phyloP scores from a whole-genome alignment of 2,113 vertebrate genomes.

The Hippolais icterina region DNA sequence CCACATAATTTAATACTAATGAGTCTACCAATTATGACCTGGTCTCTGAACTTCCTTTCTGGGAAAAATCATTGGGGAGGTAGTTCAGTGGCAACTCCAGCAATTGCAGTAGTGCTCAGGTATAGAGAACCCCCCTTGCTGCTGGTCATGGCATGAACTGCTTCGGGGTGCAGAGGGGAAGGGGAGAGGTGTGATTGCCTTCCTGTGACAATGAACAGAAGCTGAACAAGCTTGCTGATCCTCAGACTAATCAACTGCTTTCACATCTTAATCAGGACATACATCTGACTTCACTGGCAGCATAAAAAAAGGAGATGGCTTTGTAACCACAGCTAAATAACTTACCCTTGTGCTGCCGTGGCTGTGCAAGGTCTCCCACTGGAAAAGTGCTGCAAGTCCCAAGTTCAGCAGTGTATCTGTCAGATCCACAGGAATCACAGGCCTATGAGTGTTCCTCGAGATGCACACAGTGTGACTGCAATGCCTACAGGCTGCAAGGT shows the following conservation, averaged over 20 bases:
- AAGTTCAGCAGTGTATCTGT: not conserved
- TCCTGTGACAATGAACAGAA: not conserved
- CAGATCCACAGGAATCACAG: not conserved
- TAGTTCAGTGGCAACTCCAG: constrained; percentile 12
- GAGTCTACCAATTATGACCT: constrained; percentile 63
- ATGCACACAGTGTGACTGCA: not conserved
- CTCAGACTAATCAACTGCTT: not conserved
- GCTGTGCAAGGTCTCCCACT: not conserved
- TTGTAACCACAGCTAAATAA: not conserved
- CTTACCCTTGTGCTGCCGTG: not conserved
- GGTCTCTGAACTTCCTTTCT: constrained; percentile 62
- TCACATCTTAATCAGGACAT: not conserved
- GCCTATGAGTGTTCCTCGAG: not conserved
- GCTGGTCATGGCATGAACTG: not conserved
- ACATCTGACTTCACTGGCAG: not conserved
- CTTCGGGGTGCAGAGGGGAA: not conserved
- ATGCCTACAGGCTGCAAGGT: not conserved
- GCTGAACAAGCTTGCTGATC: not conserved
- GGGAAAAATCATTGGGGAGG: constrained; percentile 55
- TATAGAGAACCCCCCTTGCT: not conserved
- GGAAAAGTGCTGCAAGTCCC: not conserved
- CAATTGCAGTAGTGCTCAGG: not conserved
- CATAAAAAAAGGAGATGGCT: not conserved
- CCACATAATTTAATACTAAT: constrained; percentile 69
- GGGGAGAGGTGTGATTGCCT: not conserved